Base-by-base conservation (phyloP, 2,113 vertebrate genomes). In the Corythornis madagascariensis region DNA sequence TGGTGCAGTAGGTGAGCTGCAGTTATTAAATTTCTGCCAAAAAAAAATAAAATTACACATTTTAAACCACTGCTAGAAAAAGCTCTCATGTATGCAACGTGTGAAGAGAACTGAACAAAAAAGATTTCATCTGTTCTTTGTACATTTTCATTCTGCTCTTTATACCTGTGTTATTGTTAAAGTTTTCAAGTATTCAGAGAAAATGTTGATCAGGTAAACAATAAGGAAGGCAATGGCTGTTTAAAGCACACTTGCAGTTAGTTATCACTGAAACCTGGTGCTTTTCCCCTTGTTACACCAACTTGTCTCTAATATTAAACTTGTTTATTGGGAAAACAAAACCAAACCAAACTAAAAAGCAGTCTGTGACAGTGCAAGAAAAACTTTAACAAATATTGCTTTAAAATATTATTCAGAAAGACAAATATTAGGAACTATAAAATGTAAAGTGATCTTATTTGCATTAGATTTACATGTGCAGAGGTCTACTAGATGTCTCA, bases 111-210 rank as follows among this genome's bases (percentile, higher is more conserved):
- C 70, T 38, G 83, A 98, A 97, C 91, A 78, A 52, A 94, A 96
- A 96, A 61, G 40, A 85, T 86, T 91, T 76, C 3, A 21, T 87
- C 95, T 97, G 93, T 57, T 96, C 93, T 96, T 94, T 89, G 66
- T 89, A 97, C 96, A 91, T 95, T 94, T 97, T 75, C 81, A 94
- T 96, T 97, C 96, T 96, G 94, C 76, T 94, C 95, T 97, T 96
- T 97, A 97, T 94, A 97, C 93, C 94, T 97, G 97, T 82, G 97
- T 97, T 96, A 97, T 55, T 97, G 96, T 96, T 96, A 97, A 97
- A 97, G 95, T 96, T 96, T 98, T 98, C 98, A 98, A 98, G 97
- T 98, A 98, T 97, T 97, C 97, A 97, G 97, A 98, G 84, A 97
- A 97, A 97, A 97, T 96, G 96, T 96, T 96, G 94, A 96, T 97